A percentile compares a stretch with the other conserved stretches of the same genome.
phyloP scores from a whole-genome alignment of 23 tunicate species.

The Halocynthia aurantium region DNA sequence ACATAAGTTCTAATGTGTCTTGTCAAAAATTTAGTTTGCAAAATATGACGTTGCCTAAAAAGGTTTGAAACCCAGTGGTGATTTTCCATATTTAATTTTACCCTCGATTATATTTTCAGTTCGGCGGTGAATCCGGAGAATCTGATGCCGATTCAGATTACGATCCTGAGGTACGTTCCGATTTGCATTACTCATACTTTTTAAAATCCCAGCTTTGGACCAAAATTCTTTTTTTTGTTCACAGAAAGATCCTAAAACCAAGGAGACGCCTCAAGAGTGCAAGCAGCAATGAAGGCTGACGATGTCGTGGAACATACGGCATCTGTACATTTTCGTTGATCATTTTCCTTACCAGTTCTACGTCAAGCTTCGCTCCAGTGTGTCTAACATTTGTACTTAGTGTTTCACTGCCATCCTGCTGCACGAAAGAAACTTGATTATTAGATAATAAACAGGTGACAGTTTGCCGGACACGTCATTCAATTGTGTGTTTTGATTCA shows the following conservation, averaged over 20 bases:
- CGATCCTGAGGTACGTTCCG: slow-evolving; percentile 62
- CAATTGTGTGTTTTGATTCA: no score
- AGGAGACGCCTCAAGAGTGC: slow-evolving; percentile 86
- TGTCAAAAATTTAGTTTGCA: not conserved
- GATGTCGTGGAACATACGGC: no score
- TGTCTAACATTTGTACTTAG: no score
- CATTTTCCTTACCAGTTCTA: no score
- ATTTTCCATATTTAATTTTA: not conserved
- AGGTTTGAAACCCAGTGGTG: not conserved
- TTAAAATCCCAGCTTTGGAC: not conserved
- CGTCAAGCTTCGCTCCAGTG: no score
- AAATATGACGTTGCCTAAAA: not conserved
- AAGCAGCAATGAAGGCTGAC: slow-evolving; percentile 57
- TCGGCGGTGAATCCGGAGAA: slow-evolving; percentile 50
- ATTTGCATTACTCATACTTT: not conserved
- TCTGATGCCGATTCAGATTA: slow-evolving; percentile 82
- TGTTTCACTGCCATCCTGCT: no score
- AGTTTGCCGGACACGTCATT: no score
- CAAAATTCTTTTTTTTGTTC: not conserved
- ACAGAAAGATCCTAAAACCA: slow-evolving; percentile 62
- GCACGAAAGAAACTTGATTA: no score
- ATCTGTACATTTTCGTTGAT: no score
- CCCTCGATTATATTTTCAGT: slow-evolving; percentile 34
- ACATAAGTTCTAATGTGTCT: not conserved
- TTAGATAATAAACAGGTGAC: no score